phyloP scores from a whole-genome alignment of 2,113 vertebrate genomes.

The Pterophyllum scalare region DNA sequence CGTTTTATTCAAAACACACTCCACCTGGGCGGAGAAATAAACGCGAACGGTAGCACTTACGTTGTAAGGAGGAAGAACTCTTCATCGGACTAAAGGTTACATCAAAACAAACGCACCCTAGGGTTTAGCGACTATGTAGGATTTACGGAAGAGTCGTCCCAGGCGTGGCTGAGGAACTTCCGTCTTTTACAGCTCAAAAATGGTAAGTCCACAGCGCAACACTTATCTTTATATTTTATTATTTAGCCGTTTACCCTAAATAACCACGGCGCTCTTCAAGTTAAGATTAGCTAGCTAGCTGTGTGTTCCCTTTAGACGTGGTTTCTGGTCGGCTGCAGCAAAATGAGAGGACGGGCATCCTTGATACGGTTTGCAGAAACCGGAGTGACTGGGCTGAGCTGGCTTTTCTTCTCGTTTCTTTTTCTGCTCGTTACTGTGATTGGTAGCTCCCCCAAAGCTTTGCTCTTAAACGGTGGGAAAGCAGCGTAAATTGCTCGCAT shows the following conservation, averaged over 20 bases:
- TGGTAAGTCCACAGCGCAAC: constrained; percentile 71
- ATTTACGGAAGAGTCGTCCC: constrained; percentile 76
- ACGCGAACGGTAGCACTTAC: fast-evolving
- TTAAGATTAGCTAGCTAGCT: constrained; percentile 2
- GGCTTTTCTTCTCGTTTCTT: constrained; percentile 21
- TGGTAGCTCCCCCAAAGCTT: not conserved
- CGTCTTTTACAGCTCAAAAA: constrained; percentile 79
- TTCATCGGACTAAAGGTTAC: fast-evolving
- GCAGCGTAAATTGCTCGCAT: not conserved
- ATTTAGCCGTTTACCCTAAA: not conserved
- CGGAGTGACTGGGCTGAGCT: constrained; percentile 38
- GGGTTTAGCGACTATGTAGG: constrained; percentile 38
- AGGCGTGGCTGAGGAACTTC: constrained; percentile 84
- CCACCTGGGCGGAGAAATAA: not conserved
- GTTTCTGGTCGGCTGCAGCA: constrained; percentile 3
- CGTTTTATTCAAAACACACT: fast-evolving
- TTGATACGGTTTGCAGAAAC: constrained; percentile 38
- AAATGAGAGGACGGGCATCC: constrained; percentile 53
- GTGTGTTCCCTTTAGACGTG: not conserved
- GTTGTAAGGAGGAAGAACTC: not conserved
- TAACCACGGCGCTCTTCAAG: not conserved
- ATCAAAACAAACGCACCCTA: constrained; percentile 13
- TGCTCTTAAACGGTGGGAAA: not conserved
- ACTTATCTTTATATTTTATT: not conserved
- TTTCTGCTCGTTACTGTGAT: not conserved